phyloP scores from a whole-genome alignment of 1,140 invertebrate genomes.

The Aphelenchoides fujianensis region DNA sequence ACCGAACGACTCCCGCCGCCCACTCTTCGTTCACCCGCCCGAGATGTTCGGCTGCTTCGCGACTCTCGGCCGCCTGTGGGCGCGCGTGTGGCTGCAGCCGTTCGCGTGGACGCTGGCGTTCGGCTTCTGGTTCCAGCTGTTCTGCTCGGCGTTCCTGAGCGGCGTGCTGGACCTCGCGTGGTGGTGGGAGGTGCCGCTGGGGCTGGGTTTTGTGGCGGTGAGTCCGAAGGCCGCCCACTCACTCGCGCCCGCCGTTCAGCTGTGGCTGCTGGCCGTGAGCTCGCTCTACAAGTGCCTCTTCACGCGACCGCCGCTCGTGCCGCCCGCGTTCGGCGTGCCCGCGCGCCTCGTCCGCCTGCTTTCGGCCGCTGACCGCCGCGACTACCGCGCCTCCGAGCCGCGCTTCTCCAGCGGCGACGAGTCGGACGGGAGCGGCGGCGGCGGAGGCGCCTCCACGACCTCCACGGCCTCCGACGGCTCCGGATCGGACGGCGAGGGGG shows the following conservation, averaged over 20 bases:
- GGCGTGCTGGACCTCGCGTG: not conserved
- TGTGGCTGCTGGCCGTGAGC: not conserved
- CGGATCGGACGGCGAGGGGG: not conserved
- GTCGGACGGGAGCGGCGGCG: no score
- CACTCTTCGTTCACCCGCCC: no score
- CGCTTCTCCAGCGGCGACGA: not conserved
- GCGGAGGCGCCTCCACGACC: no score
- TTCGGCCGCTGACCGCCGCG: not conserved
- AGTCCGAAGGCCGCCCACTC: not conserved
- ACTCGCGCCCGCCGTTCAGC: not conserved
- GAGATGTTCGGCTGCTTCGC: no score
- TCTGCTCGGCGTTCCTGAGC: not conserved
- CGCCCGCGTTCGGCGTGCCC: not conserved
- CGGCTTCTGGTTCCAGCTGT: not conserved
- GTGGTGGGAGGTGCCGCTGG: not conserved
- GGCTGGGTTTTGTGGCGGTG: not conserved
- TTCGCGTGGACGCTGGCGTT: not conserved
- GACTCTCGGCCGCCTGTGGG: no score
- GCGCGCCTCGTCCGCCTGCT: not conserved
- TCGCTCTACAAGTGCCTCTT: constrained; percentile 3
- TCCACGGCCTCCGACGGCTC: not conserved
- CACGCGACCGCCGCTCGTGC: not conserved
- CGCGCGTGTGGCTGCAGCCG: not conserved
- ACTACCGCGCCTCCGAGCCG: not conserved
- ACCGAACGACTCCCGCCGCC: no score